Base-by-base conservation (phyloP, 2,888 invertebrate genomes). In the Globia sparganii region DNA sequence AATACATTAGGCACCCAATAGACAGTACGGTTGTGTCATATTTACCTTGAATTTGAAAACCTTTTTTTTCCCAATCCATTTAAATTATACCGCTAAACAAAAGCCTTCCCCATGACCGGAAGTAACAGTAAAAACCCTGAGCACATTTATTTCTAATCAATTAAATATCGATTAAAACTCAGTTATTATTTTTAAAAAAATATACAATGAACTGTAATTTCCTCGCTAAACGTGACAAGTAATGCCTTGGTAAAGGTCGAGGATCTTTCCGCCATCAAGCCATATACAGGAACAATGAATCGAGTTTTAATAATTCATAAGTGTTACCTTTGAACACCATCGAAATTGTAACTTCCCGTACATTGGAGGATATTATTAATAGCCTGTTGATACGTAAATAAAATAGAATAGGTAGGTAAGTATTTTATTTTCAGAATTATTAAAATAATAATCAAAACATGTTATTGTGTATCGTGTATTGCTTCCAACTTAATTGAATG, bases 241-340 rank as follows among this genome's bases (percentile, higher is more conserved):
- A 37, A 43, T 62, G 76, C 64, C 68, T 82, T 62, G 72, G 58
- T 40, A 68, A 87, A 86, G 83, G 83, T 83, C 80, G 75, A 87
- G 77, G 70, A 58, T 75, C 66, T 68, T 86, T 76, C 78, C 78
- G 78, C 75, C 68, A 70, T 71, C 37, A 37, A 18, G 34, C 72
- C 74, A 1, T 72, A 64, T 72, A 67, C 37, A 72, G 78, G 46
- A 78, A 83, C 86, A 84, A 84, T 72, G 61, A 62, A 62, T 85
- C n/a, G 61, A 46, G 21, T 49, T 78, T 86, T 83, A 83, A 86
- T 86, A 40, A 83, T 86, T 78, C 78, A 72, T 78, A 82, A 78
- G 62, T 78, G 53, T 25, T 62, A 62, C 56, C 65, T 82, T 69
- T 53, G 62, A 62, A 78, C 72, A 46, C 74, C 72, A 74, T 74